phyloP scores from a whole-genome alignment of 2,888 invertebrate genomes.

The Euspilapteryx auroguttella region DNA sequence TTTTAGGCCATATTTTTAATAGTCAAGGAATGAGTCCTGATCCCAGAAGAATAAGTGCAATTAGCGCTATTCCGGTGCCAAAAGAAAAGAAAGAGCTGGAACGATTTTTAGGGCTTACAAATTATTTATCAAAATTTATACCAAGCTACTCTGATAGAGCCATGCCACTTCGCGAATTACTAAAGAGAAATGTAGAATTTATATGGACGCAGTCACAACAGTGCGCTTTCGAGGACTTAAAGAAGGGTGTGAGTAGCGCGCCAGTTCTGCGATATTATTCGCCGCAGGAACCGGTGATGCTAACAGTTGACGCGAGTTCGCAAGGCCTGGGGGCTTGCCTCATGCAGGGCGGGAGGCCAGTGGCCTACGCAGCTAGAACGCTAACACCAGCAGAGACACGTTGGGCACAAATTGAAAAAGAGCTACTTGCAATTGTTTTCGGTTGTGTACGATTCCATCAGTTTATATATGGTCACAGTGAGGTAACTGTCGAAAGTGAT shows the following conservation, averaged over 20 bases:
- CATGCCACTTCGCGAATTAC: no score
- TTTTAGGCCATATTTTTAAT: no score
- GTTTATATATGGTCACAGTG: slow-evolving; percentile 7
- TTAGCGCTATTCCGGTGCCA: no score
- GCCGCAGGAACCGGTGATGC: background rate
- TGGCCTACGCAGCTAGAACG: slow-evolving; percentile 1
- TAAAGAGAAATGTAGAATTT: no score
- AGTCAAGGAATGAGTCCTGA: no score
- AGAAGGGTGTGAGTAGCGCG: slow-evolving; percentile 1
- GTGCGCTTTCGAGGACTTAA: no score
- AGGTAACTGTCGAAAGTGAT: slow-evolving; percentile 1
- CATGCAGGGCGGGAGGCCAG: slow-evolving; percentile 3
- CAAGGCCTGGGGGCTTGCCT: slow-evolving; percentile 3
- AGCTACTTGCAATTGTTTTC: slow-evolving; percentile 10
- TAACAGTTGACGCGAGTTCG: slow-evolving; percentile 4
- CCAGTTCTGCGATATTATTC: slow-evolving; percentile 2
- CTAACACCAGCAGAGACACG: background rate
- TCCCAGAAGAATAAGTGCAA: no score
- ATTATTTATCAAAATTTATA: slow-evolving; percentile 4
- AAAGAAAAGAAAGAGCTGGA: slow-evolving; percentile 1
- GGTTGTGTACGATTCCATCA: slow-evolving; percentile 10
- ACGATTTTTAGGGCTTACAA: background rate
- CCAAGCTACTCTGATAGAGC: no score
- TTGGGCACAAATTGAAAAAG: slow-evolving; percentile 7
- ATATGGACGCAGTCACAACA: no score